Conservation (phyloP, 2,113 vertebrate genomes). For the Lanius collurio region DNA sequence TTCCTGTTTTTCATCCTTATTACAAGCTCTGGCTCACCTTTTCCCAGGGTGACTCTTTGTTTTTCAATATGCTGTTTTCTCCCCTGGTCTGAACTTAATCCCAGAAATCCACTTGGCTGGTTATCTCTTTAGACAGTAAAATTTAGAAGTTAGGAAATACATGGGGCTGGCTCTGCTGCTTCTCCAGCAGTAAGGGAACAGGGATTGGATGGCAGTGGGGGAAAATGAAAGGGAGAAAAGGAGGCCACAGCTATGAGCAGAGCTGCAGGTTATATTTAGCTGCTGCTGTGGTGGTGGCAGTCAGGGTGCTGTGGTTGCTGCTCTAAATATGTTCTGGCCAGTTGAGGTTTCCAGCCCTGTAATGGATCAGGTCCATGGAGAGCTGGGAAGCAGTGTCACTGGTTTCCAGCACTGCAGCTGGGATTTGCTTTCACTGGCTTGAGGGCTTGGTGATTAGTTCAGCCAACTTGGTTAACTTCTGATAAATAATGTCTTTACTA, state of each 20-base stretch:
- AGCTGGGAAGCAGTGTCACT: neutral
- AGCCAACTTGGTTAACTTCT: neutral
- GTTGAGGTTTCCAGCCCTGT: neutral
- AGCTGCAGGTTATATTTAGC: constrained; percentile 44
- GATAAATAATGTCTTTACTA: neutral
- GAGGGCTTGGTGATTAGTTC: neutral
- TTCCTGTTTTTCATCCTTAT: neutral
- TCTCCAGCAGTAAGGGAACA: neutral
- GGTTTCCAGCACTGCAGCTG: neutral
- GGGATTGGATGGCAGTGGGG: neutral
- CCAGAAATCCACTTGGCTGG: constrained; percentile 28
- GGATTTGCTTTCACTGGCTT: neutral
- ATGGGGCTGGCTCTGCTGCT: neutral
- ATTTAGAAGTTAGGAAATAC: constrained; percentile 47
- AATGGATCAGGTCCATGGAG: neutral
- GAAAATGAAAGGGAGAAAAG: neutral
- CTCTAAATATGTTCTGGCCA: neutral
- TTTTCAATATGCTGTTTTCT: neutral
- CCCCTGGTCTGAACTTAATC: constrained; percentile 3
- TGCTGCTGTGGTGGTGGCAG: neutral
- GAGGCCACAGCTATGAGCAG: neutral
- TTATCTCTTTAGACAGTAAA: neutral
- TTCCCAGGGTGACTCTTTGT: neutral
- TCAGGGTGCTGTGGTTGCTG: neutral
- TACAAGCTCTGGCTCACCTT: constrained; percentile 1